phyloP scores from a whole-genome alignment of 2,113 vertebrate genomes.

The Tylochromis polylepis region DNA sequence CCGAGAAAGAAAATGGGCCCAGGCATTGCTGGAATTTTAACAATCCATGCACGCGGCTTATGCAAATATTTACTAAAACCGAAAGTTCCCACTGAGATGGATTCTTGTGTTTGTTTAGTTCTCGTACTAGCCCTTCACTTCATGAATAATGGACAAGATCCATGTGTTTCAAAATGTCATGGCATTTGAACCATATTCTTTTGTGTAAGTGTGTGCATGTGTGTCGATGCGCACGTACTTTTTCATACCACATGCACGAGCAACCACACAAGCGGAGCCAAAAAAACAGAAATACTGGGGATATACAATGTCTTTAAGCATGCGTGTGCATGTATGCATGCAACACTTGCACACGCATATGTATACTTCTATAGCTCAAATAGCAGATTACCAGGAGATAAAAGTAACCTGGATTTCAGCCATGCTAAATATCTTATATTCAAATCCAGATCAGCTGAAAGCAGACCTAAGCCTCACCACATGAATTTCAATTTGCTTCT shows the following conservation, averaged over 20 bases:
- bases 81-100: neutral
- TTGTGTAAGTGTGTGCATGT: neutral
- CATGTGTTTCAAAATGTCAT: slow-evolving; percentile 70
- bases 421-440: slow-evolving; percentile 4
- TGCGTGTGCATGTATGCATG: neutral
- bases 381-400: neutral
- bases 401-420: slow-evolving; percentile 11
- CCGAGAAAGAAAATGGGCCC: neutral
- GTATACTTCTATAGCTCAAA: neutral
- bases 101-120: slow-evolving; percentile 20
- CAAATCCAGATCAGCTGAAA: slow-evolving; percentile 23
- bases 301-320: neutral
- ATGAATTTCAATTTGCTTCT: slow-evolving; percentile 31
- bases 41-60: neutral
- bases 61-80: slow-evolving; percentile 8
- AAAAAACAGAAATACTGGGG: neutral
- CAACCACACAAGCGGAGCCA: neutral
- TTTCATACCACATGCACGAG: neutral
- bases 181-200: slow-evolving; percentile 54
- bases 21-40: neutral
- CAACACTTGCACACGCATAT: neutral
- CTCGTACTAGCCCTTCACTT: slow-evolving; percentile 8
- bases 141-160: slow-evolving; percentile 69
- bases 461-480: slow-evolving; percentile 24
- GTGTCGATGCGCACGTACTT: neutral